Evolutionary conservation across 1,140 invertebrate genomes (phyloP).

Genomic region (Mercenaria mercenaria): DNA sequence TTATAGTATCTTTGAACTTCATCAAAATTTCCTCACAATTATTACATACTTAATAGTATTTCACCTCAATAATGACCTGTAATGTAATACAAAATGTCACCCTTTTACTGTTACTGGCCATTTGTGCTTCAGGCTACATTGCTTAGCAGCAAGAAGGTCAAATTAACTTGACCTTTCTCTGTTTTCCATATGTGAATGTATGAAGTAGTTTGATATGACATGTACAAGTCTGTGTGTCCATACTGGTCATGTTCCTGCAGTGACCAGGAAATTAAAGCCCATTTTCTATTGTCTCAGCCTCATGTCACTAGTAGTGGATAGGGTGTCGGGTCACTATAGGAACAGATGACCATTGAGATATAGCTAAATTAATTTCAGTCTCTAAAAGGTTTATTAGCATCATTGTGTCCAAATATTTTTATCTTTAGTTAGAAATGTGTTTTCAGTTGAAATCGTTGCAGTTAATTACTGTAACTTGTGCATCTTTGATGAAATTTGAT

Average conservation of each 20-base stretch:
- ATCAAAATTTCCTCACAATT: no score
- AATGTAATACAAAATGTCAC: no score
- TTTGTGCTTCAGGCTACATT: background rate
- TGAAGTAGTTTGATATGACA: background rate
- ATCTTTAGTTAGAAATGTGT: background rate
- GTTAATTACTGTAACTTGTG: no score
- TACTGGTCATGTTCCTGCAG: background rate
- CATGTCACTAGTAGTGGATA: background rate
- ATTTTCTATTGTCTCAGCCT: background rate
- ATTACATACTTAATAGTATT: no score
- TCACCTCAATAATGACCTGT: no score
- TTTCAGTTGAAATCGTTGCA: no score
- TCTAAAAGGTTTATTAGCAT: background rate
- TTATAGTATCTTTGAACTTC: no score
- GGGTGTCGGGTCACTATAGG: background rate
- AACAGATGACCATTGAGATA: background rate
- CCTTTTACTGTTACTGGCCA: background rate
- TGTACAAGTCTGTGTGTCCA: background rate
- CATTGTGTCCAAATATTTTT: background rate
- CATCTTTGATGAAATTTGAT: no score
- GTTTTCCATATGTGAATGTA: constrained; percentile 1
- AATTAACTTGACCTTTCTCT: background rate
- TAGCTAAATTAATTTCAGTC: background rate
- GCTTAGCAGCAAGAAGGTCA: background rate
- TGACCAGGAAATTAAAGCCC: constrained; percentile 17